A percentile compares a stretch with the other conserved stretches of the same genome.
Conservation (phyloP, 1,140 invertebrate species). For the Penaeus vannamei region DNA sequence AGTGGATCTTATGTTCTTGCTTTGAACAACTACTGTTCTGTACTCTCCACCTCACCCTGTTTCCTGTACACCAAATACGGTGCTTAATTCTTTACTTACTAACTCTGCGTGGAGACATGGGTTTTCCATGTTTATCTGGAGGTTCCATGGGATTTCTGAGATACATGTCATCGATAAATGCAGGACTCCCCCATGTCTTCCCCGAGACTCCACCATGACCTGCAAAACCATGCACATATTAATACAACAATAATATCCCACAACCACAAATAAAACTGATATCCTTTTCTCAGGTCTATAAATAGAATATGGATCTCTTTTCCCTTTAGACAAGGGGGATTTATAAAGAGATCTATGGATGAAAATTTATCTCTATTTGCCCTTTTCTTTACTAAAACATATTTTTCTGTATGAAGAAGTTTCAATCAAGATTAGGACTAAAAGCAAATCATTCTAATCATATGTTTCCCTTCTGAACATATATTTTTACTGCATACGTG, state of each 20-base stretch:
- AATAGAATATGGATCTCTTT: background rate
- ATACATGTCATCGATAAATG: conserved; percentile 86
- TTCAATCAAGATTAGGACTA: too few relatives aligned
- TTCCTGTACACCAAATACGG: too few relatives aligned
- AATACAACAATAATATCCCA: background rate
- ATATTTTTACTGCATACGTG: too few relatives aligned
- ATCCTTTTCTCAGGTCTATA: too few relatives aligned
- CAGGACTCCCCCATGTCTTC: conserved; percentile 89
- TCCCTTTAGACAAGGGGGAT: background rate
- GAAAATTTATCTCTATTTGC: background rate
- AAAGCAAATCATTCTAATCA: too few relatives aligned
- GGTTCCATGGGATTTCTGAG: conserved; percentile 88
- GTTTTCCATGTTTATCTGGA: conserved; percentile 75
- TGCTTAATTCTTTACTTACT: conserved; percentile 23
- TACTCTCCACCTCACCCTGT: too few relatives aligned
- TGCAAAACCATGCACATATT: conserved; percentile 54
- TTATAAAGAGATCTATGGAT: conserved; percentile 6
- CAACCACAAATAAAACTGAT: too few relatives aligned
- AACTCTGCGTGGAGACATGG: conserved; percentile 36
- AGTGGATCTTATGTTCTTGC: too few relatives aligned
- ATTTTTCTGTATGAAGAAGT: too few relatives aligned
- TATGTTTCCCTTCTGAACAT: too few relatives aligned
- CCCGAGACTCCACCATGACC: conserved; percentile 83
- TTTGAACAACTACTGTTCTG: too few relatives aligned
- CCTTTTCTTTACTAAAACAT: background rate